Conservation (phyloP, 2,797 vertebrate genomes). For the Phalanger gymnotis region DNA sequence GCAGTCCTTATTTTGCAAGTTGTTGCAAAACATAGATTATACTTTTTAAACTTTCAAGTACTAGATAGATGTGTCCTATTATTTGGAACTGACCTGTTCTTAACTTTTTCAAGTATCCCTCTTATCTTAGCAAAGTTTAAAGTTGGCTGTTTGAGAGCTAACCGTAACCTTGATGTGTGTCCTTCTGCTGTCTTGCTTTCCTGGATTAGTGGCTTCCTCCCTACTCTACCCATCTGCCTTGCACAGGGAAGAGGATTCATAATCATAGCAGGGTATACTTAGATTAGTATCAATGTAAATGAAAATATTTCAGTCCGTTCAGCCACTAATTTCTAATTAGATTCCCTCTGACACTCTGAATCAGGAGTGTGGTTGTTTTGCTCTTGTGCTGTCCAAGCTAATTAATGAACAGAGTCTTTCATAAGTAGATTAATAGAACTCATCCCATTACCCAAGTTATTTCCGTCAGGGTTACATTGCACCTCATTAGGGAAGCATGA, state of each 20-base stretch:
- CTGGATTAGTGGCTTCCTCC: background rate
- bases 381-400: conserved; percentile 80
- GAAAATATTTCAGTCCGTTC: conserved; percentile 69
- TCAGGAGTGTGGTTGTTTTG: conserved; percentile 72
- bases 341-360: conserved; percentile 70
- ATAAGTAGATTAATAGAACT: conserved; percentile 82
- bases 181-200: background rate
- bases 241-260: conserved; percentile 46
- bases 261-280: conserved; percentile 33
- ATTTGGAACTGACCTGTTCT: background rate
- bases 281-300: conserved; percentile 35
- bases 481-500: conserved; percentile 77
- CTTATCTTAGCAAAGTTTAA: background rate
- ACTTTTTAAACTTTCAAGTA: conserved; percentile 17
- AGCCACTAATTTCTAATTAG: conserved; percentile 79
- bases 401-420: conserved; percentile 80
- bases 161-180: conserved; percentile 10
- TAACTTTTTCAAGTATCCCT: background rate
- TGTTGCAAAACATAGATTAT: background rate
- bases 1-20: background rate
- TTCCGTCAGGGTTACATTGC: conserved; percentile 71
- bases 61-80: conserved; percentile 10
- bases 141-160: conserved; percentile 13
- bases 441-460: conserved; percentile 82
- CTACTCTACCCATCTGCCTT: background rate